phyloP scores from a whole-genome alignment of 2,797 vertebrate genomes.

The Pelobates cultripes region DNA sequence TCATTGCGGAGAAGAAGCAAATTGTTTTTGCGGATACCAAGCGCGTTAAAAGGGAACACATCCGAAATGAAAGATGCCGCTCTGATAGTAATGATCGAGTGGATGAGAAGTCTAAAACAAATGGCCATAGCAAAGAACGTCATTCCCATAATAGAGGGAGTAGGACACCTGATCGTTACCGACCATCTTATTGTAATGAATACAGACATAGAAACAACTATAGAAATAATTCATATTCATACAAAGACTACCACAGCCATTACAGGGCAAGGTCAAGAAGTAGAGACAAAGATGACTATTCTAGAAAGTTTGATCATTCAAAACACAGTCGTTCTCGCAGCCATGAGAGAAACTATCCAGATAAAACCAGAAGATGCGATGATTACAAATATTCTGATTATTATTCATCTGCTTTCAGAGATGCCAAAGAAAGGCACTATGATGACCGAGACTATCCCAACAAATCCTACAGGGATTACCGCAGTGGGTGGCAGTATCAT shows the following conservation, averaged over 20 bases:
- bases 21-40: conserved; percentile 51
- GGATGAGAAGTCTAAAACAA: conserved; percentile 55
- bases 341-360: conserved; percentile 69
- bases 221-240: conserved; percentile 58
- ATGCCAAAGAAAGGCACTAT: conserved; percentile 68
- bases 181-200: conserved; percentile 52
- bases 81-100: conserved; percentile 64
- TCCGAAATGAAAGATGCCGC: conserved; percentile 62
- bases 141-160: conserved; percentile 62
- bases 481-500: conserved; percentile 59
- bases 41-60: conserved; percentile 68
- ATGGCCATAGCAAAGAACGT: conserved; percentile 58
- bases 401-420: conserved; percentile 66
- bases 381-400: conserved; percentile 66
- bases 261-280: conserved; percentile 62
- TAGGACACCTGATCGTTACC: conserved; percentile 42
- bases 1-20: conserved; percentile 42
- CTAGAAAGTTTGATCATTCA: conserved; percentile 63
- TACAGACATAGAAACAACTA: conserved; percentile 58
- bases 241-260: conserved; percentile 58
- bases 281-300: conserved; percentile 65
- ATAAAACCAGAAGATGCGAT: conserved; percentile 71
- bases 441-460: conserved; percentile 61
- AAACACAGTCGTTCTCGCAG: conserved; percentile 67
- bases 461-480: conserved; percentile 68